These are phyloP conservation scores for Drosophila melanogaster DNA, from an alignment of 1,140 invertebrate species.

Conservation along the genomic window DNA sequence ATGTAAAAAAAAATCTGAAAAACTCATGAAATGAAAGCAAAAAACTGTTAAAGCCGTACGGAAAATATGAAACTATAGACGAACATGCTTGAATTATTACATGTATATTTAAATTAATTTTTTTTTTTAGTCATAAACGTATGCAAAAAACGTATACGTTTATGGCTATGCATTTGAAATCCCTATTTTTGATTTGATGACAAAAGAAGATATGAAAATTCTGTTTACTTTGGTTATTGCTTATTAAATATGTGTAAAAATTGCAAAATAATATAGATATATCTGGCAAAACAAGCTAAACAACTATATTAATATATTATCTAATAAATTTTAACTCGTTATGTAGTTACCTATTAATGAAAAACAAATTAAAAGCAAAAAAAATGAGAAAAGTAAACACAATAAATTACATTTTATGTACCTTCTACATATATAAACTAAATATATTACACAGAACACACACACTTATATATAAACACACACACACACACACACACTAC, in stretches of 20 bases:
- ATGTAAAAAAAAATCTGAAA: conserved; percentile 34
- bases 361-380: conserved; percentile 49
- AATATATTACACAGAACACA: conserved; percentile 39
- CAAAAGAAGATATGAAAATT: conserved; percentile 12
- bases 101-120: conserved; percentile 31
- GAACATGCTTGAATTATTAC: conserved; percentile 34
- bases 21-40: conserved; percentile 20
- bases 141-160: not conserved
- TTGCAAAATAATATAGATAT: conserved; percentile 28
- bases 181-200: conserved; percentile 21
- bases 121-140: not conserved
- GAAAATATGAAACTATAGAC: conserved; percentile 33
- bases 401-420: conserved; percentile 57
- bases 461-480: conserved; percentile 26
- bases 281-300: conserved; percentile 33
- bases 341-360: conserved; percentile 75
- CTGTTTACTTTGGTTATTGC: conserved; percentile 42
- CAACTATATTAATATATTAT: conserved; percentile 47
- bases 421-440: conserved; percentile 54
- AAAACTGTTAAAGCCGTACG: conserved; percentile 33
- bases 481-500: conserved; percentile 22
- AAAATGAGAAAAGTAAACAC: conserved; percentile 52
- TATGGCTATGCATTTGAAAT: conserved; percentile 26
- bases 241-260: conserved; percentile 36
- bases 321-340: conserved; percentile 75